Percentiles rank a stretch among this genome's conserved stretches.
Evolutionary conservation across 2,113 vertebrate genomes (phyloP).

Genomic region (Zosterops pallidus): DNA sequence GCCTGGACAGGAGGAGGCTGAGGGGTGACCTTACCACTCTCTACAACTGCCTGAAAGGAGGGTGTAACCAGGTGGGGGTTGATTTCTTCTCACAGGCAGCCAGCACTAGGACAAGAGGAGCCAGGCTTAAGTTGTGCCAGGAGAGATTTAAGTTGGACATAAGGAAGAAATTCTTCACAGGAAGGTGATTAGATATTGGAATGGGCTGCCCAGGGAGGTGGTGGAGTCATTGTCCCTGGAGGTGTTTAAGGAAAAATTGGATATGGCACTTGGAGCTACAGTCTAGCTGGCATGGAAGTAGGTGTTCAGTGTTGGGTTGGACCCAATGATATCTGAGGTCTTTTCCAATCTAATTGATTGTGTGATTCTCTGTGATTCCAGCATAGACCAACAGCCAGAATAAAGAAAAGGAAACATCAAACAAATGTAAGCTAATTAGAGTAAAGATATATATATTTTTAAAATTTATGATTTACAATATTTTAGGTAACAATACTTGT

Average conservation of each 20-base stretch:
- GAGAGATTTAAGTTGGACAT: neutral
- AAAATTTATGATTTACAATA: neutral
- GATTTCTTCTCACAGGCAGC: neutral
- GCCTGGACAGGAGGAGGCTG: neutral
- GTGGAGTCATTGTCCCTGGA: neutral
- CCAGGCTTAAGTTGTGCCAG: neutral
- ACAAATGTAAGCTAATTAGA: neutral
- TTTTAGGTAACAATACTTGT: neutral
- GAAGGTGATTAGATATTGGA: neutral
- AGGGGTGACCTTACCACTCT: neutral
- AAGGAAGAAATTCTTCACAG: neutral
- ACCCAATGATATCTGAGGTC: neutral
- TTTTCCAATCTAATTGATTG: neutral
- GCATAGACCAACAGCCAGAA: neutral
- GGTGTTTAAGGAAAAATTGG: neutral
- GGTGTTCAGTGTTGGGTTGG: neutral
- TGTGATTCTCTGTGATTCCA: neutral
- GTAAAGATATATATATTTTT: neutral
- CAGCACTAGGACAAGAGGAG: neutral
- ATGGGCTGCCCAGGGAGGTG: neutral
- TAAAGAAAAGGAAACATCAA: neutral
- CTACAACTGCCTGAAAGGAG: neutral
- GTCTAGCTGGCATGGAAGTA: neutral
- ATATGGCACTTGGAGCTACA: too few species aligned
- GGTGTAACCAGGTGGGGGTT: fast-evolving